phyloP scores from a whole-genome alignment of 2,113 vertebrate species.

The Erinaceus europaeus region DNA sequence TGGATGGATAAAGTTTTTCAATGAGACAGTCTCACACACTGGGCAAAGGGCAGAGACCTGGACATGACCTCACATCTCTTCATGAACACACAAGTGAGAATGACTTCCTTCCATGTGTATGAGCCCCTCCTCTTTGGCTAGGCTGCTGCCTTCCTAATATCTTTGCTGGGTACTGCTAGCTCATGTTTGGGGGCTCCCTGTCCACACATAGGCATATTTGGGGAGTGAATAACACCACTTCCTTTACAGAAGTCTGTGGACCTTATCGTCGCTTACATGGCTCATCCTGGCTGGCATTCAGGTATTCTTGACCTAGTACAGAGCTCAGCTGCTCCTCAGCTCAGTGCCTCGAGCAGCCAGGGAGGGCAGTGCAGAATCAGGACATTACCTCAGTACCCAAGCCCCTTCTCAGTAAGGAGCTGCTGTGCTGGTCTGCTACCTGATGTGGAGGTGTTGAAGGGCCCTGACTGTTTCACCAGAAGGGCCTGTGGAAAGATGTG shows the following conservation, averaged over 20 bases:
- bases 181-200: neutral
- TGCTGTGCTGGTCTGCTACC: rapidly evolving
- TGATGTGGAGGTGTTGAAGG: too few relatives aligned
- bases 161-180: neutral
- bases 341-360: neutral
- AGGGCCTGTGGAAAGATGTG: rapidly evolving
- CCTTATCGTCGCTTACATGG: neutral
- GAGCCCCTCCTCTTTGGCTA: neutral
- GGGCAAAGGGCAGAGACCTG: too few relatives aligned
- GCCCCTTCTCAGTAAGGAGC: neutral
- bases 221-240: neutral
- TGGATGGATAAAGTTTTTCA: neutral
- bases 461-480: rapidly evolving
- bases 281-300: rapidly evolving
- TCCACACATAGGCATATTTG: neutral
- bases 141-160: neutral
- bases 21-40: neutral
- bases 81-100: neutral
- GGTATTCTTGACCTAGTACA: neutral
- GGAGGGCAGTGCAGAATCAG: neutral
- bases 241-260: neutral
- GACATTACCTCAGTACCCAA: rapidly evolving
- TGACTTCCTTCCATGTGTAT: neutral
- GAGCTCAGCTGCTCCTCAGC: neutral
- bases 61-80: neutral